Conservation (phyloP, 2,888 invertebrate species). For the Drosophila paramelanica region DNA sequence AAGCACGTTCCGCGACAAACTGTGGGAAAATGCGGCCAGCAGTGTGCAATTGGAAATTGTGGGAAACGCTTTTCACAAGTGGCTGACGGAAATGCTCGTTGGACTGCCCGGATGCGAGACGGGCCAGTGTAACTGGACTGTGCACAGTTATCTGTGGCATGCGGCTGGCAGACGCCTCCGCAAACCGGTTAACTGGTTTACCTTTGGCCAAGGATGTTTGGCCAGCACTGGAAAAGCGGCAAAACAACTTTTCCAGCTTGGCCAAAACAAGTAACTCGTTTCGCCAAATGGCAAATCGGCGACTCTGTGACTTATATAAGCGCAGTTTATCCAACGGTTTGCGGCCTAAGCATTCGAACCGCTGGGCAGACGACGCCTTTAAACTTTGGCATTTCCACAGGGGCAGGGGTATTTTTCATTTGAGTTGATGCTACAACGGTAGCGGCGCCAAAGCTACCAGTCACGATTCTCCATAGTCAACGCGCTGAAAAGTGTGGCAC, state of each 20-base stretch:
- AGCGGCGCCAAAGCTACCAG: conserved; percentile 59
- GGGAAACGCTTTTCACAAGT: conserved; percentile 32
- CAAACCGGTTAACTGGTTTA: conserved; percentile 74
- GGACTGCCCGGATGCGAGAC: conserved; percentile 18
- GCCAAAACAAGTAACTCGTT: conserved; percentile 64
- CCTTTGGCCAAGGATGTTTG: conserved; percentile 79
- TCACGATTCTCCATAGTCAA: conserved; percentile 62
- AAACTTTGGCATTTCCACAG: conserved; percentile 68
- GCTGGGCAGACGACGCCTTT: conserved; percentile 67
- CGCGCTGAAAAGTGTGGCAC: conserved; percentile 64
- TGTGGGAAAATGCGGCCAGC: conserved; percentile 47
- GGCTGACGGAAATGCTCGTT: neutral
- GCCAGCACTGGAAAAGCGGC: conserved; percentile 64
- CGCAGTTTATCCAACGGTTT: conserved; percentile 48
- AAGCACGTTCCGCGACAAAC: conserved; percentile 51
- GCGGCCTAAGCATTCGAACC: conserved; percentile 20
- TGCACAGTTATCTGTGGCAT: conserved; percentile 37
- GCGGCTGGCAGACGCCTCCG: conserved; percentile 59
- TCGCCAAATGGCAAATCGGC: conserved; percentile 49
- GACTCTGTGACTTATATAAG: conserved; percentile 67
- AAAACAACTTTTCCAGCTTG: conserved; percentile 66
- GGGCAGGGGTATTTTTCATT: neutral
- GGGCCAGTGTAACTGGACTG: conserved; percentile 14
- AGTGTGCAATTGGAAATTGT: conserved; percentile 44
- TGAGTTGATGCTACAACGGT: conserved; percentile 31